Evolutionary conservation across 1,140 invertebrate genomes (phyloP), one percentile per base, ranked within the genome.

Genomic region (Drosophila auraria): DNA sequence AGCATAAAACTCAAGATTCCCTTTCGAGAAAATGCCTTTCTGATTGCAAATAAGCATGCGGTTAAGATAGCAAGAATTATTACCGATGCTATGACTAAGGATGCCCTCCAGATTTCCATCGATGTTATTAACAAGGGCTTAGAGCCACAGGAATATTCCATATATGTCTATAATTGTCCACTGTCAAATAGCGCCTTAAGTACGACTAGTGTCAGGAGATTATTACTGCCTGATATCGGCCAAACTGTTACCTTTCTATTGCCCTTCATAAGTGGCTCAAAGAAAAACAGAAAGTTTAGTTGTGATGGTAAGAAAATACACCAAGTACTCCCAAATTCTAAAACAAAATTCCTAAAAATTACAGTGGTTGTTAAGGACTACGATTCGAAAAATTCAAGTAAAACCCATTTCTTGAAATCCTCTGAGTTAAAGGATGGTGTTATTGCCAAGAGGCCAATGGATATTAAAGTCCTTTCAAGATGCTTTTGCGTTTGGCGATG

Each of bases 401-500:
- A 2, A 23, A 56, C 20, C 8, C 11, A 11, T 0, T 23, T 25
- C 2, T 6, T 40, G 36, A 40, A 40, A 25, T 9, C 38, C 15
- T 5, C 36, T 3, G 30, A 53, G 9, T 33, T 30, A 23, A 71
- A 62, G 11, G 56, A 30, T n/a, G 51, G 56, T 12, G 30, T 76
- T 49, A 42, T 83, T 33, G 63, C 83, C 2, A 82, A 42, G 62
- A 75, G 83, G 14, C 11, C 75, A 0, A 72, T 87, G 51, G 58
- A 75, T 2, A 59, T 92, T 36, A 66, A 77, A 70, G 53, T 58
- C 47, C 53, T 83, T 51, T 71, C 76, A 3, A 80, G 90, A 59
- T 91, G 90, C 45, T 83, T 91, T 50, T 91, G 90, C 56, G 25
- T 91, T 12, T 90, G 77, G 80, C 64, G 82, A 30, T 91, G 90